Base-by-base conservation (phyloP, 53 echinoderm and acorn worm genomes). In the Henricia sp. region DNA sequence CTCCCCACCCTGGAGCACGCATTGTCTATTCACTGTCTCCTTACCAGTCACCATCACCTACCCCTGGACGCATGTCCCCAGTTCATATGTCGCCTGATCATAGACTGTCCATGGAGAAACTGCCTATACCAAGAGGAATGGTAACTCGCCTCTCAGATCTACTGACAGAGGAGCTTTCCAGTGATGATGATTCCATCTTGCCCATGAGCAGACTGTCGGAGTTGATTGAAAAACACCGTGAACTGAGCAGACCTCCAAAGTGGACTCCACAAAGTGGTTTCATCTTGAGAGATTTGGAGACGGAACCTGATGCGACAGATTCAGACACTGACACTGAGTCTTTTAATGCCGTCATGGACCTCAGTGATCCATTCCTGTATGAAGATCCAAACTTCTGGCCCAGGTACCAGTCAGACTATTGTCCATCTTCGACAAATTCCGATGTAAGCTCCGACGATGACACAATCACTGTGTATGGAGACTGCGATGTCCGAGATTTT, bases 141-240 rank as follows among this genome's bases (percentile, higher is more conserved):
- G 82, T 92, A 0, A 92, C 92, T 13, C 92, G 92, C 72, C 82
- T 92, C n/a, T 88, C 88, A 23, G 92, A 92, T 37, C 82, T 92
- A 12, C 63, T 88, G 1, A 85, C 57, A 19, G 88, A 88, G n/a
- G 88, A 78, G 20, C 58, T 84, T 19, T 80, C 85, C 26, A 71
- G 80, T 82, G 85, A 88, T 53, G 73, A 85, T 20, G 67, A 74
- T 1, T 86, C 86, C 28, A 38, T 50, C 6, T 17, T 75, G 29
- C 76, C 86, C 3, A 25, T 65, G 30, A 39, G 52, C 42, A 62
- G 80, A 39, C 46, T 80, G 65, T 46, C 80, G 12, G 80, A 80
- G 62, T 28, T 80, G 62, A 80, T 80, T 23, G 63, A 80, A 64
- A 80, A 64, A 44, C 80, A 80, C 27, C 62, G 80, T 62, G 80